Evolutionary conservation across 2,888 invertebrate species (phyloP), one percentile per base, ranked within the genome.

Genomic region (Harmothoe impar): DNA sequence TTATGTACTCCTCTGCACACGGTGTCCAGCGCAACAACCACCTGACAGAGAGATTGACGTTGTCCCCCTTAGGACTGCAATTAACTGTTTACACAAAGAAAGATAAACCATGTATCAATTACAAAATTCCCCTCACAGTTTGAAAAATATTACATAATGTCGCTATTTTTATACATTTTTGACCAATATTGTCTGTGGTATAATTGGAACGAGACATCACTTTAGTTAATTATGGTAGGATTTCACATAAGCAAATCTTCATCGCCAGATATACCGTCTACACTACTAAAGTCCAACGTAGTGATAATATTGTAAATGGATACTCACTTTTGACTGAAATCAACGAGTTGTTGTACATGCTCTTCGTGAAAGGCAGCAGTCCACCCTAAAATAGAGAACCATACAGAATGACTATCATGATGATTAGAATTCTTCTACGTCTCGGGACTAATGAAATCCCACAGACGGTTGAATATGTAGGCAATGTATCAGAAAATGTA

Each of bases 21-120:
- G 89, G 89, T 1, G 89, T 89, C 89, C 89, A 89, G 15, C 89
- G 43, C 78, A 89, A 31, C 7, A 89, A 20, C 89, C 89, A 89
- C 17, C 17, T 35, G 7, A 89, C 31, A 23, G 7, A 15, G 12
- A 89, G 31, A 52, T 86, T 12, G 0, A 43, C 43, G 3, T 31
- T 20, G 3, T 43, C n/a, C 1, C 33, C 52, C n/a, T 52, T 84
- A 0, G 84, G 43, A 43, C 1, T 84, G 84, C 52, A 43, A 23
- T 7, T 1, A 52, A 43, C 52, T 84, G 35, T 62, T 62, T 5
- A 62, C 1, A 62, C 1, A 62, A 62, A 77, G 7, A 77, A 77
- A 77, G 5, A 77, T 1, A 29, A 29, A 77, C 20, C 25, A 77
- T 5, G 15, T 17, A 1, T 62, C 15, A 15, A 17, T 29, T 1